phyloP scores from a whole-genome alignment of 2,113 vertebrate genomes.

The Eulemur macaco region DNA sequence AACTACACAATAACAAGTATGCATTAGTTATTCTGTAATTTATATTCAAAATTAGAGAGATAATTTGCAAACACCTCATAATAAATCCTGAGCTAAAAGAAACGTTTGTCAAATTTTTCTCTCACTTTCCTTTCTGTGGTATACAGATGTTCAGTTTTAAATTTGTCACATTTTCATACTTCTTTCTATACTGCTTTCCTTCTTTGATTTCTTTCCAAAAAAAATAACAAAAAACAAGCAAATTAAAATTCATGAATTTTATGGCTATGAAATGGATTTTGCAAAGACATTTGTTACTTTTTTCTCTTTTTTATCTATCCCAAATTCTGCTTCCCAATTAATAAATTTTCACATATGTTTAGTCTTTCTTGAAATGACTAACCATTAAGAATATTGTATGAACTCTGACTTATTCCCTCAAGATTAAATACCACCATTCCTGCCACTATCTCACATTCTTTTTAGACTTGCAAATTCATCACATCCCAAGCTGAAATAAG shows the following conservation, averaged over 20 bases:
- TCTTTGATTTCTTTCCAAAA: conserved; percentile 40
- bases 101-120: conserved; percentile 50
- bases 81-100: conserved; percentile 57
- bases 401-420: background rate
- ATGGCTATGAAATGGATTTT: background rate
- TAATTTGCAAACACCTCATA: conserved; percentile 67
- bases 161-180: conserved; percentile 51
- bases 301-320: background rate
- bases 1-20: background rate
- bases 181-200: background rate
- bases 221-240: conserved; percentile 37
- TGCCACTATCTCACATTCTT: background rate
- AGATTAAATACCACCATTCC: background rate
- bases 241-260: conserved; percentile 56
- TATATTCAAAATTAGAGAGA: conserved; percentile 55
- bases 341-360: background rate
- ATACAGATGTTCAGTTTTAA: conserved; percentile 63
- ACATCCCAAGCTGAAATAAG: background rate
- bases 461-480: background rate
- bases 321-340: background rate
- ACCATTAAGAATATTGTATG: background rate
- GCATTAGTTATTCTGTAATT: conserved; percentile 63
- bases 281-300: background rate
- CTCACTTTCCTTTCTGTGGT: conserved; percentile 33
- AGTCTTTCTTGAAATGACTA: background rate